These are phyloP conservation scores for Spilosoma lubricipeda DNA, from an alignment of 2,888 invertebrate genomes.

Conservation along the genomic window DNA sequence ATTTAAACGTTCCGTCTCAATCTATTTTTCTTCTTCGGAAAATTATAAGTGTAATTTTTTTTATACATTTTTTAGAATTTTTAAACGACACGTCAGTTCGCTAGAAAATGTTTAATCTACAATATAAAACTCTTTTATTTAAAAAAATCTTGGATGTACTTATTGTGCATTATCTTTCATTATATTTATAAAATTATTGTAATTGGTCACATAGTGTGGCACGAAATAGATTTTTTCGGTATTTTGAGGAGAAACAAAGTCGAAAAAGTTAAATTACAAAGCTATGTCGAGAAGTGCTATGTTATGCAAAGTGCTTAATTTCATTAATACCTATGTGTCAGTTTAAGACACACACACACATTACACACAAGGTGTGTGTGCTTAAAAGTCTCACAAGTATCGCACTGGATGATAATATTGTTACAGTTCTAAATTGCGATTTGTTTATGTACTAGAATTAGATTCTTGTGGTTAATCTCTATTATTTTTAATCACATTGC, in stretches of 20 bases:
- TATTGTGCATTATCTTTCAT: neutral
- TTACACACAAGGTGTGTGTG: too few species aligned
- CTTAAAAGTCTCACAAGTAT: too few species aligned
- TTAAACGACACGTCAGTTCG: constrained; percentile 25
- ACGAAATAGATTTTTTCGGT: neutral
- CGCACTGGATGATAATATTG: too few species aligned
- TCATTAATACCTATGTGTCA: neutral
- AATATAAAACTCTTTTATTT: constrained; percentile 4
- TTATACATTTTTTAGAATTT: constrained; percentile 36
- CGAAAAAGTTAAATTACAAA: neutral
- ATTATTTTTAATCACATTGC: neutral
- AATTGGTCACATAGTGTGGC: neutral
- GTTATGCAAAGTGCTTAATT: neutral
- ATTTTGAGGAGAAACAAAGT: constrained; percentile 24
- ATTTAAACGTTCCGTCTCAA: constrained; percentile 41
- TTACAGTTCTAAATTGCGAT: too few species aligned
- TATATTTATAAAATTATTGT: too few species aligned
- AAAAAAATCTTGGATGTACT: neutral
- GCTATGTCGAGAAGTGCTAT: neutral
- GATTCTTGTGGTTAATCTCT: neutral
- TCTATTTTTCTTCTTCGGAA: constrained; percentile 52
- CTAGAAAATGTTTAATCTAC: too few species aligned
- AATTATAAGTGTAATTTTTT: constrained; percentile 34
- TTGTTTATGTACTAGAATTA: too few species aligned
- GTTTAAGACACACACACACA: too few species aligned